Evolutionary conservation across 2,888 invertebrate genomes (phyloP).

Genomic region (Phragmatobia fuliginosa): DNA sequence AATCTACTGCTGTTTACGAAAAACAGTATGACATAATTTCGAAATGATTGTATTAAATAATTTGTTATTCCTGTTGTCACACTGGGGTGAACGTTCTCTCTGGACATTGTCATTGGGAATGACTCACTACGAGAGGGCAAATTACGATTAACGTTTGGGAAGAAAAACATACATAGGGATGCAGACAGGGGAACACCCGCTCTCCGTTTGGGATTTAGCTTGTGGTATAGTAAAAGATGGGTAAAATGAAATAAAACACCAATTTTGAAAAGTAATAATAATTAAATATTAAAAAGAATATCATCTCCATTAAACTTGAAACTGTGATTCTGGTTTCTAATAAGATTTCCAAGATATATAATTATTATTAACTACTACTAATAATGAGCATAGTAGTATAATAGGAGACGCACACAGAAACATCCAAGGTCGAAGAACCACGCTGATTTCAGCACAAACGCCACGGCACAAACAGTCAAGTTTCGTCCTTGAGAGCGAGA

Average conservation of each 20-base stretch:
- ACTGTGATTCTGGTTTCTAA: neutral
- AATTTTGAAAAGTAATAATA: too few species aligned
- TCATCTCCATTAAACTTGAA: too few species aligned
- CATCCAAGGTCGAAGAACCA: too few species aligned
- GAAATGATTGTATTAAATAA: conserved; percentile 5
- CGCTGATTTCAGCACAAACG: too few species aligned
- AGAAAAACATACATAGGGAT: neutral
- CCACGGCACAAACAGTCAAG: too few species aligned
- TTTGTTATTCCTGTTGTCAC: neutral
- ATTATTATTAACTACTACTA: neutral
- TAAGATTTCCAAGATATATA: neutral
- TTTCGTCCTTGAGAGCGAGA: too few species aligned
- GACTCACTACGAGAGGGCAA: neutral
- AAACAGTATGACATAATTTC: neutral
- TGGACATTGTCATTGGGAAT: neutral
- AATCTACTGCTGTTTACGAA: conserved; percentile 1
- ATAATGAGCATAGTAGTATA: too few species aligned
- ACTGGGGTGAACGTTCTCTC: neutral
- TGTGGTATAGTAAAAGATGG: neutral
- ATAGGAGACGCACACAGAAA: too few species aligned
- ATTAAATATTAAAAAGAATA: too few species aligned
- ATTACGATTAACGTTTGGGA: neutral
- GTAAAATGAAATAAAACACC: too few species aligned
- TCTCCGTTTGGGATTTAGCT: neutral
- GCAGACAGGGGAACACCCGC: neutral